Percentiles rank a stretch among this genome's conserved stretches.
These are phyloP conservation scores for Mnemiopsis leidyi DNA, from an alignment of 37 sponge, comb jelly and placozoan species.

Conservation along the genomic window DNA sequence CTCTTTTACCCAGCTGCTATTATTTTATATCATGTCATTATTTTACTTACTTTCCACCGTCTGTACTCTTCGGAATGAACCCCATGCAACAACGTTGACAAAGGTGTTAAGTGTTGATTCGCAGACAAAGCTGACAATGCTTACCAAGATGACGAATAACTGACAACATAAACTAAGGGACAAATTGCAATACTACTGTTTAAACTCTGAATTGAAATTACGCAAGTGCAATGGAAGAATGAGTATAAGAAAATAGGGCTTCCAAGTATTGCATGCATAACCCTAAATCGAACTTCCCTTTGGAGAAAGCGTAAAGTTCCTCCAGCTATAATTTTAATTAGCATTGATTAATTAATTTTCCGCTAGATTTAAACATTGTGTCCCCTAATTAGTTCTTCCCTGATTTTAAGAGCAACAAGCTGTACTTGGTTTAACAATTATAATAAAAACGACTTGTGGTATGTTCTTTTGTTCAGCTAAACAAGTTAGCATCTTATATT, in stretches of 20 bases:
- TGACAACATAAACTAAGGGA: no score
- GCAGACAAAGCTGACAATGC: neutral
- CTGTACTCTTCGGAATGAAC: neutral
- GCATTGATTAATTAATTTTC: neutral
- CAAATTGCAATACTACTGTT: neutral
- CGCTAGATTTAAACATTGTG: no score
- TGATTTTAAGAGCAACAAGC: no score
- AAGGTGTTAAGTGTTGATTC: neutral
- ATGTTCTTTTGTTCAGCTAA: no score
- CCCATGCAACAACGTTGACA: neutral
- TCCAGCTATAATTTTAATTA: neutral
- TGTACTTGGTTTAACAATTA: no score
- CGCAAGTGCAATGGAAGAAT: neutral
- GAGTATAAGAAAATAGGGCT: neutral
- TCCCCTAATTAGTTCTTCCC: no score
- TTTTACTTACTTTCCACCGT: neutral
- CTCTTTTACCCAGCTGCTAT: no score
- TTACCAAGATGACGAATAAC: no score
- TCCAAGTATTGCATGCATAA: neutral
- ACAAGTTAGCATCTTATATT: no score
- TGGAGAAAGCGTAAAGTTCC: neutral
- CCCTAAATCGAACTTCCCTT: no score
- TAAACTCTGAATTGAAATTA: neutral
- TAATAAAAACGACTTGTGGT: no score
- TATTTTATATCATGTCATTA: no score